Base-by-base conservation (phyloP, 2,888 invertebrate genomes). In the Himalopsyche japonica region DNA sequence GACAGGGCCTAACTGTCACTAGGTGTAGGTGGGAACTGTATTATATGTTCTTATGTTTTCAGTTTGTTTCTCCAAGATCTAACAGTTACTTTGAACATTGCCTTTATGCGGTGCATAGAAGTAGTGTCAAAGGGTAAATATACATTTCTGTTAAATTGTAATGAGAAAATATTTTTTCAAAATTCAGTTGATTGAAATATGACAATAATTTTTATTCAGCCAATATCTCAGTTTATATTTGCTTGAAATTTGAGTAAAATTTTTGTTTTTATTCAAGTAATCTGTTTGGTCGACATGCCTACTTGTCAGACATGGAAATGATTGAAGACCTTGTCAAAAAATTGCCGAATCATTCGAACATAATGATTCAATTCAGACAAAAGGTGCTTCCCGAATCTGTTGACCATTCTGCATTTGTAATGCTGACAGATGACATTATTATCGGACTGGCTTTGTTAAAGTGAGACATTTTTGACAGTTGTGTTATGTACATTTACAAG, bases 61-160 rank as follows among this genome's bases (percentile, higher is more conserved):
- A 92, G 92, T 87, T 91, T 20, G 92, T 92, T 1, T 90, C 92
- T 47, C 90, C 92, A 0, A 88, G 87, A 47, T 84, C 88, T 18
- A 87, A 84, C 88, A 89, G 89, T 57, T 92, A 90, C 87, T 89
- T 91, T 76, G 91, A 91, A 82, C 91, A 88, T 87, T 89, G 89
- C 0, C 88, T 90, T 32, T 91, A 91, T 88, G 92, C 90, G 86
- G 90, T 92, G 0, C 92, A 92, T 82, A 88, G 91, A 1, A 92
- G 92, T 87, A 91, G 91, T 32, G 89, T 92, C 7, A 89, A 90
- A 88, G 91, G 92, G 92, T 92, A 88, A 90, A 89, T 34, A 87
- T 78, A 57, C 15, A 57, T 57, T 49, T 49, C 37, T 37, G 10
- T 37, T 43, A 10, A 37, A 37, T 37, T 37, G 37, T 10, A 8